Evolutionary conservation across 2,888 invertebrate species (phyloP).

Genomic region (Pristionchus entomophagus): DNA sequence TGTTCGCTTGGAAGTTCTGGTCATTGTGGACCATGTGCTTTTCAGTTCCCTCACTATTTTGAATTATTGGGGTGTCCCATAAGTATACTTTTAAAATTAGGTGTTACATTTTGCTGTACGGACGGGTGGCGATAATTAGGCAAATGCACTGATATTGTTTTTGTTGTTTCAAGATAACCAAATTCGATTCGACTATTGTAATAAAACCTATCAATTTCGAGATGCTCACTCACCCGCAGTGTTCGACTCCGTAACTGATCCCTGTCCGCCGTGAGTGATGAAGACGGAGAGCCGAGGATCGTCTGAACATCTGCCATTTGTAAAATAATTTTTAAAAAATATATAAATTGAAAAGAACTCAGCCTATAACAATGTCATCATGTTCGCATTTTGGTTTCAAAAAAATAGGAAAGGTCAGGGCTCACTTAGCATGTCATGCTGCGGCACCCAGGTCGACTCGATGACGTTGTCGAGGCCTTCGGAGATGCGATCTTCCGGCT

Average conservation of each 20-base stretch:
- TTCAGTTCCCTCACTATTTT: too few species aligned
- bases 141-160: background rate
- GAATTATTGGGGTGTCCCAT: too few species aligned
- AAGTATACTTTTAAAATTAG: background rate
- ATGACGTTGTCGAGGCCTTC: slow-evolving; percentile 26
- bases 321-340: background rate
- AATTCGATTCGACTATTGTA: background rate
- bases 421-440: slow-evolving; percentile 7
- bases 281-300: slow-evolving; percentile 53
- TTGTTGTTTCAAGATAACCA: too few species aligned
- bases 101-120: too few species aligned
- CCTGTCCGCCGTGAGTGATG: slow-evolving; percentile 58
- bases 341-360: background rate
- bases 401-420: background rate
- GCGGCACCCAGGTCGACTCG: slow-evolving; percentile 30
- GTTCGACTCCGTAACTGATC: slow-evolving; percentile 54
- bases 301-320: slow-evolving; percentile 44
- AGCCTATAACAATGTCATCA: background rate
- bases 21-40: too few species aligned
- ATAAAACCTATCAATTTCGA: too few species aligned
- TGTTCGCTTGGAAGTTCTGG: too few species aligned
- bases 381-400: slow-evolving; percentile 18
- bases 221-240: slow-evolving; percentile 44
- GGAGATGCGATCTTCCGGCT: background rate
- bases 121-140: too few species aligned